Evolutionary conservation across 2,113 vertebrate genomes (phyloP).

Genomic region (Indicator maculatus): DNA sequence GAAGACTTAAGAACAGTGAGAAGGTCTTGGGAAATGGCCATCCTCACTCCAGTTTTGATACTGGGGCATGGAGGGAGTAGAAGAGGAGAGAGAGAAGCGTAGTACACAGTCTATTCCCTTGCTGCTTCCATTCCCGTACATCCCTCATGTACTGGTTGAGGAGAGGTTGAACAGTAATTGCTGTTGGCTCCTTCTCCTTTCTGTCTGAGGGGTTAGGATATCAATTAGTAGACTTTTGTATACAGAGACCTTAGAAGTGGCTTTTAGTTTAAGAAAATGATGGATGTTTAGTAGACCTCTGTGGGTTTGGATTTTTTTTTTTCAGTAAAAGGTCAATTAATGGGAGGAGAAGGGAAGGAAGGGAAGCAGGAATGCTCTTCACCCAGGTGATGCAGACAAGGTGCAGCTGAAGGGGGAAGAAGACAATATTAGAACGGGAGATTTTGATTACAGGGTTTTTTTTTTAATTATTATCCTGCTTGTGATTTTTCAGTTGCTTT

Average conservation of each 20-base stretch:
- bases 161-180: not conserved
- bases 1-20: not conserved
- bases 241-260: not conserved
- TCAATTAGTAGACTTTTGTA: not conserved
- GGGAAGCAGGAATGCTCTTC: not conserved
- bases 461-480: not conserved
- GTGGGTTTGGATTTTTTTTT: not conserved
- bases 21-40: rapidly evolving
- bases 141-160: not conserved
- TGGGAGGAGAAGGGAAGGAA: not conserved
- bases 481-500: not conserved
- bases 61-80: not conserved
- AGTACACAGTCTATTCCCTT: not conserved
- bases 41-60: not conserved
- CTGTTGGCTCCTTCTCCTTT: not conserved
- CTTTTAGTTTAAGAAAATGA: not conserved
- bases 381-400: not conserved
- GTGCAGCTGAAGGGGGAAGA: not conserved
- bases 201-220: not conserved
- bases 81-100: not conserved
- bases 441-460: not conserved
- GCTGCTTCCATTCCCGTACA: rapidly evolving
- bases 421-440: not conserved
- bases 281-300: not conserved
- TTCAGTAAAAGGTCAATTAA: not conserved